These are phyloP conservation scores for Sclerurus mexicanus DNA, from an alignment of 2,113 vertebrate species.

Conservation along the genomic window DNA sequence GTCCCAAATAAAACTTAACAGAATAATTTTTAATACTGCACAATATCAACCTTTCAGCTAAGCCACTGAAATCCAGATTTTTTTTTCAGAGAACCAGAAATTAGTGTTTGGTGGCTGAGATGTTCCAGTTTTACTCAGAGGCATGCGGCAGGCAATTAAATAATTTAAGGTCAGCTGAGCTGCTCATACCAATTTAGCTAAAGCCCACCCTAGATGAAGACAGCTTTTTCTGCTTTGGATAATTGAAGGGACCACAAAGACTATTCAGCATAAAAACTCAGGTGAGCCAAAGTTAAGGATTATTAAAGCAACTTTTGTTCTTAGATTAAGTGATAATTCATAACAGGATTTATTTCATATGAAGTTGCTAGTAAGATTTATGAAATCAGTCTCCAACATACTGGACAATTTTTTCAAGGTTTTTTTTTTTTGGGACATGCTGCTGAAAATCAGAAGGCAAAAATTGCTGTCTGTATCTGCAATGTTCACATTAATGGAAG, in stretches of 20 bases:
- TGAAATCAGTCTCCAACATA: background rate
- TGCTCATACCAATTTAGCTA: background rate
- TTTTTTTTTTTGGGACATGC: background rate
- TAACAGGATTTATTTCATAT: background rate
- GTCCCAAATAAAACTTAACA: background rate
- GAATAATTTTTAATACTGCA: background rate
- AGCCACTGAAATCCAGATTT: background rate
- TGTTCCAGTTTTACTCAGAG: background rate
- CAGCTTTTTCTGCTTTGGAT: background rate
- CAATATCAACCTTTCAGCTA: background rate
- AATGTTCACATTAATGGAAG: background rate
- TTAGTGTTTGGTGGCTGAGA: background rate
- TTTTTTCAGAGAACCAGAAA: background rate
- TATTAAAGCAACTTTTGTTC: background rate
- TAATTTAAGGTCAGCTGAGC: background rate
- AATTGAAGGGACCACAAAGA: background rate
- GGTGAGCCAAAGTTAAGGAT: background rate
- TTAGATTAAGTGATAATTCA: background rate
- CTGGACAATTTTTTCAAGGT: background rate
- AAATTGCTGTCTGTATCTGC: background rate
- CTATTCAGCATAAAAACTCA: background rate
- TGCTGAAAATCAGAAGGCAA: background rate
- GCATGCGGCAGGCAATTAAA: background rate
- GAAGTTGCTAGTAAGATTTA: background rate
- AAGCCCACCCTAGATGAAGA: background rate